Base-by-base conservation (phyloP, 1,140 invertebrate species). In the Ceratosolen solmsi region DNA sequence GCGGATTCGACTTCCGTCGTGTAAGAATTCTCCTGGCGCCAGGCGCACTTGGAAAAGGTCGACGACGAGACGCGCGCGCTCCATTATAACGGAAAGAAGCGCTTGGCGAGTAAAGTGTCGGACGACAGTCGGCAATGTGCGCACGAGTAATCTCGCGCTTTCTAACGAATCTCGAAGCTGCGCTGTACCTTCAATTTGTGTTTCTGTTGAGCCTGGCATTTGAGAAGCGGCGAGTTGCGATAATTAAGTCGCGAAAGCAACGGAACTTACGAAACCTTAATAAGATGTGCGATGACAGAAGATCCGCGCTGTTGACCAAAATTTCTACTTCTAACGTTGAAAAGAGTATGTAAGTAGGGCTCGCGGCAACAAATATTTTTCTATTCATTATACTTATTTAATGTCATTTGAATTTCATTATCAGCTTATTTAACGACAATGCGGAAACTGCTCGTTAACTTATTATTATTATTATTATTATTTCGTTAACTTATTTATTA, bases 61-160 rank as follows among this genome's bases (percentile, higher is more conserved):
- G 41, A 33, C 15, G n/a, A 79, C 20, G 17, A 56, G 68, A 41
- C 27, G 70, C 13, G 49, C 25, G 17, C 30, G 20, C 46, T 15
- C n/a, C 7, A 60, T 79, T 60, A 72, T 79, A 79, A 79, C 78
- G 65, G 77, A 22, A 22, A 33, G n/a, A 36, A 58, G 15, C 36
- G 65, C n/a, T 49, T 36, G n/a, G 73, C 51, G 25, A 4, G 41
- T 30, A 49, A 41, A 41, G 38, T 25, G 36, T 25, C 25, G 25
- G 20, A n/a, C 27, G 15, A 15, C 30, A 30, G 11, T 8, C 54
- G 56, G 22, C 30, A 41, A 73, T 25, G 17, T 20, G 9, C 8
- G 1, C 13, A 27, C 17, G 15, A 49, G 11, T 25, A 5, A 17
- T 11, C 36, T 22, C 51, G 54, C n/a, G 68, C 68, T 72, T 79